Evolutionary conservation across 1,140 invertebrate genomes (phyloP), one percentile per base, ranked within the genome.

Genomic region (Periplaneta americana): DNA sequence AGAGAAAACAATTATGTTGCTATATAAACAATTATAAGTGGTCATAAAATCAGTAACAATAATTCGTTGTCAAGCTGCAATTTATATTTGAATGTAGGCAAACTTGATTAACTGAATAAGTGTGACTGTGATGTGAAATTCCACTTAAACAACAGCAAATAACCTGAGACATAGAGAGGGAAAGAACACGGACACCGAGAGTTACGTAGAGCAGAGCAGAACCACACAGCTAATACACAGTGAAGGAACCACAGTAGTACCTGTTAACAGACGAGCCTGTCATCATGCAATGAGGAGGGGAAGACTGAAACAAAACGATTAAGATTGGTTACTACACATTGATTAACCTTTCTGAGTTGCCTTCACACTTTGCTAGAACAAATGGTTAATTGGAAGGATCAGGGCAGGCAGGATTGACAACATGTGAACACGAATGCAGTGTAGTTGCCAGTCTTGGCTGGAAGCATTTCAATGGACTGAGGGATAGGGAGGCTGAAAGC

Each of bases 271-370:
- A 83, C 83, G 85, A 84, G 83, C 82, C 84, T 84, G 85, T 84
- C 84, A 85, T 85, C 86, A 86, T 85, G 85, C 86, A 86, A 86
- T 85, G 82, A 84, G 84, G 82, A 83, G 84, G 80, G 84, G 84
- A 82, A 83, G 84, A 85, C 85, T 86, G 85, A 86, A 86, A 86
- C 85, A 86, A 85, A 86, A 86, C 79, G 83, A 85, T 84, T 83
- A 82, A 83, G 74, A 82, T 83, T 82, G 79, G 82, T 83, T 83
- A 83, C 82, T 83, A 83, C 79, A 83, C 81, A 83, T 33, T 76
- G 74, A 75, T 82, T 75, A 81, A 79, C 37, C 75, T 22, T 36
- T 81, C 81, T 74, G 35, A 80, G 80, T 34, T 80, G 80, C 80
- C 80, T 35, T 80, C 74, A 74, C 57, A 76, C 22, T 80, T 39